A percentile compares a stretch with the other conserved stretches of the same genome.
Conservation (phyloP, 2,113 vertebrate species). For the Empidonax alnorum region DNA sequence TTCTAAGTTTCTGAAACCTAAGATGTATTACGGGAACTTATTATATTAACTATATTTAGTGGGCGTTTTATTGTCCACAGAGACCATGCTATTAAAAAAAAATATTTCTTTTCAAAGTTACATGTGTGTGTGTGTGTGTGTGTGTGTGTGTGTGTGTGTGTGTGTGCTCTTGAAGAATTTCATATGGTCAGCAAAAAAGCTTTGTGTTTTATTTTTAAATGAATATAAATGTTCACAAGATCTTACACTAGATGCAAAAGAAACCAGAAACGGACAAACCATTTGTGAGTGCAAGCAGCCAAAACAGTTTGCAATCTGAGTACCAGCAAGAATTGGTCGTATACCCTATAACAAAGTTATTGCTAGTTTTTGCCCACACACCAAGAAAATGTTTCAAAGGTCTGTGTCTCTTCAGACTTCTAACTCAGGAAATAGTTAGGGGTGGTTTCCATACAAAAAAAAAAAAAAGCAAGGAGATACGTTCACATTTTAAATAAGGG, state of each 20-base stretch:
- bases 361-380: constrained; percentile 33
- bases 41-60: constrained; percentile 36
- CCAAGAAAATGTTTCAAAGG: constrained; percentile 13
- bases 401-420: constrained; percentile 15
- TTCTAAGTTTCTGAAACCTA: constrained; percentile 26
- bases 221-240: background rate
- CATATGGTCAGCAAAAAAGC: background rate
- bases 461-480: background rate
- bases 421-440: background rate
- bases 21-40: constrained; percentile 11
- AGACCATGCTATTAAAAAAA: background rate
- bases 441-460: background rate
- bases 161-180: background rate
- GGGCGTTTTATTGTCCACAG: background rate
- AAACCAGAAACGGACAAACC: constrained; percentile 17
- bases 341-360: background rate
- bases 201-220: constrained; percentile 2
- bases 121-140: fast-evolving
- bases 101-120: background rate
- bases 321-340: background rate
- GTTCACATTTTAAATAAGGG: background rate
- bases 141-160: background rate
- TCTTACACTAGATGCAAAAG: background rate
- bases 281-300: background rate
- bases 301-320: background rate